These are phyloP conservation scores for Aromia moschata DNA, from an alignment of 2,888 invertebrate species.

Conservation along the genomic window DNA sequence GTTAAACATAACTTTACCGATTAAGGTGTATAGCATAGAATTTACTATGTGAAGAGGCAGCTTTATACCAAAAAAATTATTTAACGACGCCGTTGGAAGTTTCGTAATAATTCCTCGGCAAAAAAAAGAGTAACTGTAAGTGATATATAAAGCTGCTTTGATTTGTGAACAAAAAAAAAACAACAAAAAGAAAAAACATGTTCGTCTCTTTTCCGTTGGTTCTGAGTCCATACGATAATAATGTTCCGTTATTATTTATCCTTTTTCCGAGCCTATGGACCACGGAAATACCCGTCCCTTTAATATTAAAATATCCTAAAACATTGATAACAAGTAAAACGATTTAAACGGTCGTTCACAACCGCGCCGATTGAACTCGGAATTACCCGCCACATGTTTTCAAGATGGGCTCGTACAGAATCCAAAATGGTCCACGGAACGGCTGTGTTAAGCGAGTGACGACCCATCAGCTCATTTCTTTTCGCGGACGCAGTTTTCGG, in stretches of 20 bases:
- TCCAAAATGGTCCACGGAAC: not conserved
- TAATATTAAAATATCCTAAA: constrained; percentile 36
- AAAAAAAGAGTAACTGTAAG: not conserved
- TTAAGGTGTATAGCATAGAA: constrained; percentile 19
- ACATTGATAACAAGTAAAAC: constrained; percentile 25
- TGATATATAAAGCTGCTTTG: constrained; percentile 18
- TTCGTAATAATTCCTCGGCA: too few relatives aligned
- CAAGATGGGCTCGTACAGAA: not conserved
- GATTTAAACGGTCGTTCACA: constrained; percentile 18
- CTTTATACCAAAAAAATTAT: constrained; percentile 7
- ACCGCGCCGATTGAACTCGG: constrained; percentile 8
- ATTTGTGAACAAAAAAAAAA: too few relatives aligned
- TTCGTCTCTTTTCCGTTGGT: constrained; percentile 56
- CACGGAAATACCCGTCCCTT: constrained; percentile 64
- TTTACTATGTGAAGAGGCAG: constrained; percentile 20
- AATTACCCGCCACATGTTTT: constrained; percentile 3
- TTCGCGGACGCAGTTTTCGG: not conserved
- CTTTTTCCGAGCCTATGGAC: constrained; percentile 64
- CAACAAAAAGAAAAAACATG: too few relatives aligned
- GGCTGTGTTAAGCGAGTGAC: not conserved
- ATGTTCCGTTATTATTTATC: constrained; percentile 52
- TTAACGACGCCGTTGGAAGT: too few relatives aligned
- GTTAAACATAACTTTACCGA: constrained; percentile 26
- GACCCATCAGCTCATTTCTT: not conserved
- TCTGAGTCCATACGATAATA: constrained; percentile 57